Base-by-base conservation (phyloP, 1,140 invertebrate species). In the Drosophila gunungcola region DNA sequence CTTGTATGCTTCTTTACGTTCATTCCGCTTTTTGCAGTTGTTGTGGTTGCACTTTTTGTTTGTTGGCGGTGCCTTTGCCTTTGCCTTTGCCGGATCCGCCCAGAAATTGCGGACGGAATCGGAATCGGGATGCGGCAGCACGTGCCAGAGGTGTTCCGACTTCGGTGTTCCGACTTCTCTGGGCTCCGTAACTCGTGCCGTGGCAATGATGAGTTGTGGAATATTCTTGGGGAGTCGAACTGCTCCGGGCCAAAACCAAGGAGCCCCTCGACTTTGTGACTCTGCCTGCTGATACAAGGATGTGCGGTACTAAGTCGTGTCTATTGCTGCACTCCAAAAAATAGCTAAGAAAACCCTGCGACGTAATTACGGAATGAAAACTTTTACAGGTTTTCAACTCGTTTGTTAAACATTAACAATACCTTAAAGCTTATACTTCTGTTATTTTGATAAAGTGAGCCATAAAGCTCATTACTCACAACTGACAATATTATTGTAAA, bases 1-100 rank as follows among this genome's bases (percentile, higher is more conserved):
- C 72, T 70, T 80, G 76, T 67, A 55, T 81, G 45, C 55, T 65
- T 67, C 67, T 73, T 79, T 80, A 56, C 76, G 64, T 45, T 51
- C 62, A 55, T 70, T 63, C 36, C 54, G 69, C 43, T 67, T 67
- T 25, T 73, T 68, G 42, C 73, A 62, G 56, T 77, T 86, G 39
- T 57, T 78, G 62, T 60, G 55, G 57, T 43, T 58, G 38, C 52
- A 74, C 62, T 45, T 78, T 73, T 58, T 82, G 53, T 64, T 62
- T 58, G 43, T 62, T 39, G 48, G 53, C 29, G 9, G 27, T 36
- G 16, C 16, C 16, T 21, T 21, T 21, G 16, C n/a, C n/a, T n/a
- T n/a, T n/a, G 32, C 43, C 42, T 65, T 65, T 73, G 53, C 41
- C 41, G 38, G 27, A 25, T 60, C 34, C 48, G 41, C 51, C 60